phyloP scores from a whole-genome alignment of 1,140 invertebrate species.

The Macrobrachium nipponense region DNA sequence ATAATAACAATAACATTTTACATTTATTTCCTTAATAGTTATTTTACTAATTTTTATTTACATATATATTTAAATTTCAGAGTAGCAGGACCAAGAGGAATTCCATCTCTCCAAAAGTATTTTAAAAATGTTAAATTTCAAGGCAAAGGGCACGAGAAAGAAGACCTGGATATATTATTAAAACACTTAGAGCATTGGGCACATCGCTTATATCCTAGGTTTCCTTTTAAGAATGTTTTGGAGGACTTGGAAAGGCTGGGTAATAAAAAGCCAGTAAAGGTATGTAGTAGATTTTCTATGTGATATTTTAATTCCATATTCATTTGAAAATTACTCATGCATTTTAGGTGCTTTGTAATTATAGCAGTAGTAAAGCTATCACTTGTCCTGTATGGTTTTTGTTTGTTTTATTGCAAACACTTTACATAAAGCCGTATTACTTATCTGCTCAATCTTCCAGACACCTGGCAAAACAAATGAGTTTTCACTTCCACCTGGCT shows the following conservation, averaged over 20 bases:
- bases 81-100: conserved; percentile 77
- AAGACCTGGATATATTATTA: conserved; percentile 85
- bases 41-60: not conserved
- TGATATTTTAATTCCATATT: not conserved
- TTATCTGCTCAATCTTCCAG: too few species aligned
- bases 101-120: conserved; percentile 80
- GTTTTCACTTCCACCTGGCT: too few species aligned
- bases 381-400: too few species aligned
- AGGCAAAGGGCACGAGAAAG: conserved; percentile 85
- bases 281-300: conserved; percentile 41
- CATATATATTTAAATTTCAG: conserved; percentile 19
- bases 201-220: conserved; percentile 89
- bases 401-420: too few species aligned
- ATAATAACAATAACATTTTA: too few species aligned
- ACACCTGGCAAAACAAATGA: too few species aligned
- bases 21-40: too few species aligned
- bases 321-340: not conserved
- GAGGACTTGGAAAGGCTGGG: conserved; percentile 84
- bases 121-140: conserved; percentile 82
- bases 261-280: conserved; percentile 76
- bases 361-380: too few species aligned
- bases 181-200: conserved; percentile 90
- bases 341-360: too few species aligned
- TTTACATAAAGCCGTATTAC: too few species aligned
- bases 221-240: conserved; percentile 87